A percentile compares a stretch with the other conserved stretches of the same genome.
Evolutionary conservation across 2,797 vertebrate species (phyloP).

Genomic region (Amblyopsis hoosieri): DNA sequence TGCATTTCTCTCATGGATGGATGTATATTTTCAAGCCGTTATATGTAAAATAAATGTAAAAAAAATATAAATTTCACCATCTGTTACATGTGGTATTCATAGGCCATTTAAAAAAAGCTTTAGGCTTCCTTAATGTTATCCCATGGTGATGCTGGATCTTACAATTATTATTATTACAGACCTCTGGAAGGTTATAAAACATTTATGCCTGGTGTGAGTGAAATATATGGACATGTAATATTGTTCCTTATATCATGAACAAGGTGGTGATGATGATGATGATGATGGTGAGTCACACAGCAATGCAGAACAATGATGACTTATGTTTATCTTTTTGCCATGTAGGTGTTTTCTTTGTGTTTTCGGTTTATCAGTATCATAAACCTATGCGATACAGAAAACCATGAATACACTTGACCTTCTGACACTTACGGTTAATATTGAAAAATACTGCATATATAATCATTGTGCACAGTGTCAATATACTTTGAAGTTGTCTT

Average conservation of each 20-base stretch:
- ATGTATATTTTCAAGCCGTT: too few species aligned
- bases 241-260: background rate
- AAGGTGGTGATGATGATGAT: too few species aligned
- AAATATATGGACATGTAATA: constrained; percentile 10
- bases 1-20: too few species aligned
- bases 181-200: constrained; percentile 38
- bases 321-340: background rate
- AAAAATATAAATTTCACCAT: too few species aligned
- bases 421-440: constrained; percentile 15
- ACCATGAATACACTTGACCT: constrained; percentile 12
- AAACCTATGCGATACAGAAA: background rate
- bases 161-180: constrained; percentile 42
- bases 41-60: too few species aligned
- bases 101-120: constrained; percentile 27
- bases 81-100: too few species aligned
- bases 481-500: constrained; percentile 16
- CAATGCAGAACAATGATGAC: background rate
- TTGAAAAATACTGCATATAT: constrained; percentile 11
- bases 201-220: constrained; percentile 40
- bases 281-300: too few species aligned
- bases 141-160: constrained; percentile 29
- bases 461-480: constrained; percentile 3
- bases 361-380: background rate
- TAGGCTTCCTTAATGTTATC: constrained; percentile 32
- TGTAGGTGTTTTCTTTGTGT: background rate